These are phyloP conservation scores for Lottia gigantea DNA, from an alignment of 2,888 invertebrate species.

Conservation along the genomic window DNA sequence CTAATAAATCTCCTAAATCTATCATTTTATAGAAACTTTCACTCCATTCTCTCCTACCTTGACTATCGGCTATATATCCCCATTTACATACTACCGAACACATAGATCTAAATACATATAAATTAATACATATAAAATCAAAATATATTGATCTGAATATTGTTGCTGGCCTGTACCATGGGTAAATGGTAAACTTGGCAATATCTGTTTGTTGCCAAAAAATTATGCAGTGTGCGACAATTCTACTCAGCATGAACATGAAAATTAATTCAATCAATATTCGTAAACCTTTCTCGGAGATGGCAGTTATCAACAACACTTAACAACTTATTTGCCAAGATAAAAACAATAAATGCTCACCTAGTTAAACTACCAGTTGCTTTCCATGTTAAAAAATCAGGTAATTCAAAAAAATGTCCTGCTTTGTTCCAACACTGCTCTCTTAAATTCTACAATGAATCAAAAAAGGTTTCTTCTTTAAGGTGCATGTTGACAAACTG, in stretches of 20 bases:
- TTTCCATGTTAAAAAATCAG: slow-evolving; percentile 93
- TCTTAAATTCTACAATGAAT: slow-evolving; percentile 44
- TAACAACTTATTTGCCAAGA: too few relatives aligned
- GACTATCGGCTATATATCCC: slow-evolving; percentile 78
- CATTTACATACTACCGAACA: slow-evolving; percentile 96
- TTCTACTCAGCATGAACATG: too few relatives aligned
- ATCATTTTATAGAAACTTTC: slow-evolving; percentile 78
- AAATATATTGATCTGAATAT: not conserved
- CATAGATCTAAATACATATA: slow-evolving; percentile 76
- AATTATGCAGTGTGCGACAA: too few relatives aligned
- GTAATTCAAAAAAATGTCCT: slow-evolving; percentile 87
- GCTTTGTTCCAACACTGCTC: slow-evolving; percentile 78
- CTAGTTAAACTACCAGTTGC: slow-evolving; percentile 81
- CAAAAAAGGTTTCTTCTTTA: not conserved
- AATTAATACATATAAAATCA: not conserved
- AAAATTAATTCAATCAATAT: too few relatives aligned
- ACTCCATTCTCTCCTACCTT: slow-evolving; percentile 75
- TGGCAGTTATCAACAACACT: too few relatives aligned
- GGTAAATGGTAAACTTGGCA: too few relatives aligned
- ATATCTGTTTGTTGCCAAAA: too few relatives aligned
- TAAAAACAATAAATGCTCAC: slow-evolving; percentile 62
- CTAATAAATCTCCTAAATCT: slow-evolving; percentile 79
- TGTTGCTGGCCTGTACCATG: too few relatives aligned
- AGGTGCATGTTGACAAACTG: slow-evolving; percentile 25
- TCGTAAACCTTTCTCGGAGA: too few relatives aligned